A percentile compares a stretch with the other conserved stretches of the same genome.
Conservation (phyloP, 37 sponge, comb jelly and placozoan species). For the Aphrocallistes beatrix region DNA sequence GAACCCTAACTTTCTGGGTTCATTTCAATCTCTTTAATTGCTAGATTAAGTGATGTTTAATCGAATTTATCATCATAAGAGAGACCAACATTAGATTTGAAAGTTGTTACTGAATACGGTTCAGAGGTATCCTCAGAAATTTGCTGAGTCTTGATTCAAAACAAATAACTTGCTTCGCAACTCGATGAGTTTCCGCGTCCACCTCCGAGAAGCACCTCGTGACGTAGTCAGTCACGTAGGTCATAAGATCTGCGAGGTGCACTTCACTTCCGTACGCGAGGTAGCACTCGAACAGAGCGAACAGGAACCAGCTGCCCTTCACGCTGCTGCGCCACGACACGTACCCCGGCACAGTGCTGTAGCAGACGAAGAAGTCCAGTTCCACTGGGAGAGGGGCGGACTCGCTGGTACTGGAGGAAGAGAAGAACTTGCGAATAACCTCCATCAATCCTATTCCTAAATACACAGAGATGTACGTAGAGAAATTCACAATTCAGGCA, state of each 20-base stretch:
- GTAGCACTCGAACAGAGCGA: slow-evolving; percentile 20
- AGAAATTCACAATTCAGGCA: background rate
- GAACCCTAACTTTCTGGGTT: too few relatives aligned
- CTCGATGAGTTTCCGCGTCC: background rate
- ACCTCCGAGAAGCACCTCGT: background rate
- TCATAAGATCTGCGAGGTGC: background rate
- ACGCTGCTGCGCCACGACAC: slow-evolving; percentile 73
- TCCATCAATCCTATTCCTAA: background rate
- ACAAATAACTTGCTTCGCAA: background rate
- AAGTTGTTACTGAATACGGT: background rate
- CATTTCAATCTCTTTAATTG: too few relatives aligned
- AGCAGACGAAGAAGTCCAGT: slow-evolving; percentile 63
- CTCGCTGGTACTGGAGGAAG: background rate
- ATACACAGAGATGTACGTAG: background rate
- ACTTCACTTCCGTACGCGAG: background rate
- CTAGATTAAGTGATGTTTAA: too few relatives aligned
- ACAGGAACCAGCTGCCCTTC: slow-evolving; percentile 68
- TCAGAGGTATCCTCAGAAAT: background rate
- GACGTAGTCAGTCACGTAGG: slow-evolving; percentile 1
- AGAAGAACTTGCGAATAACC: background rate
- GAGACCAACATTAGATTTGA: too few relatives aligned
- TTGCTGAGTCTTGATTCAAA: slow-evolving; percentile 9
- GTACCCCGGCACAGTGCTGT: slow-evolving; percentile 75
- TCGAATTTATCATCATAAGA: too few relatives aligned
- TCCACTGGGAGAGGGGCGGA: slow-evolving; percentile 46